A percentile compares a stretch with the other conserved stretches of the same genome.
Evolutionary conservation across 1,140 invertebrate genomes (phyloP).

Genomic region (Amphibalanus amphitrite): DNA sequence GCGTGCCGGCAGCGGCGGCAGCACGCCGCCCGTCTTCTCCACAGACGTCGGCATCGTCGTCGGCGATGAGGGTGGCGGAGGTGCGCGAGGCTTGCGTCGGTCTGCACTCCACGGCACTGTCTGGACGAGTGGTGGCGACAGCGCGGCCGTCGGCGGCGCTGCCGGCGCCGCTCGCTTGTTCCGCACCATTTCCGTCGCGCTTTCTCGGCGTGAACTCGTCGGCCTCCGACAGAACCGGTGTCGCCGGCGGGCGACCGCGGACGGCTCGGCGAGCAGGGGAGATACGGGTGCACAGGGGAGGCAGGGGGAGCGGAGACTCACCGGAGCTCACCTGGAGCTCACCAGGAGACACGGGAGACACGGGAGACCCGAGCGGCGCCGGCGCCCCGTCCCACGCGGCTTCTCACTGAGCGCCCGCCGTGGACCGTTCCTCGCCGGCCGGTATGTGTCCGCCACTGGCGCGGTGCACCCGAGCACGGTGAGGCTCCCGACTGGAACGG

Average conservation of each 20-base stretch:
- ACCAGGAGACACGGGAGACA: no score
- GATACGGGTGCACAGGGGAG: no score
- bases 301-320: no score
- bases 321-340: no score
- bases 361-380: not conserved
- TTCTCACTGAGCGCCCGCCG: not conserved
- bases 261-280: no score
- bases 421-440: not conserved
- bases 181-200: not conserved
- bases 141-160: no score
- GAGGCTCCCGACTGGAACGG: not conserved
- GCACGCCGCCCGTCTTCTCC: not conserved
- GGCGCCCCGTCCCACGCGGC: no score
- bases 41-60: not conserved
- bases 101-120: not conserved
- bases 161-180: not conserved
- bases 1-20: no score
- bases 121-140: not conserved
- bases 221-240: not conserved
- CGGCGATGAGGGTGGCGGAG: no score
- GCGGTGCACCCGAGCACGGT: not conserved
- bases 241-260: not conserved
- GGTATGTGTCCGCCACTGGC: not conserved
- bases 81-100: not conserved
- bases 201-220: not conserved